A percentile compares a stretch with the other conserved stretches of the same genome.
Evolutionary conservation across 2,797 vertebrate species (phyloP).

Genomic region (Hipposideros larvatus): DNA sequence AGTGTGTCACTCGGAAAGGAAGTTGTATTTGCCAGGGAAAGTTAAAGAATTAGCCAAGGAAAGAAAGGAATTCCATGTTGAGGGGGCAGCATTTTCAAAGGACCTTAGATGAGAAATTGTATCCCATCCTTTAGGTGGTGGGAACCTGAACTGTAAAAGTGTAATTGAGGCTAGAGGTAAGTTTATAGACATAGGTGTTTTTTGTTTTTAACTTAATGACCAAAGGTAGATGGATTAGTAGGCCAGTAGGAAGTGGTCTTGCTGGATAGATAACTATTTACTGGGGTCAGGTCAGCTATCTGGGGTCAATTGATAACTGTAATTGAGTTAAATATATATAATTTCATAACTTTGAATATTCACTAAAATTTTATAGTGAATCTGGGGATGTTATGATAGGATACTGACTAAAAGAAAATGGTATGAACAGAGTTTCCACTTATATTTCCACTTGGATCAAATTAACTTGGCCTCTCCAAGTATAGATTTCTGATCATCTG

Average conservation of each 20-base stretch:
- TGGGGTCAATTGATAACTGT: background rate
- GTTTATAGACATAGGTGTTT: background rate
- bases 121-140: background rate
- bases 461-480: slow-evolving; percentile 5
- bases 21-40: background rate
- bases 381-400: background rate
- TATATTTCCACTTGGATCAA: background rate
- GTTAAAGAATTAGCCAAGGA: background rate
- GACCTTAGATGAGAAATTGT: background rate
- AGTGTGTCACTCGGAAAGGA: background rate
- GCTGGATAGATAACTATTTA: background rate
- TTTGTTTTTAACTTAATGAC: background rate
- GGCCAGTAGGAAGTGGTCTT: background rate
- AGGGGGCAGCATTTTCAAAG: background rate
- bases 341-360: slow-evolving; percentile 22
- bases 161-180: background rate
- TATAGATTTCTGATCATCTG: slow-evolving; percentile 28
- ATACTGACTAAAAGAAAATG: background rate
- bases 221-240: background rate
- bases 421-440: background rate
- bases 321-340: background rate
- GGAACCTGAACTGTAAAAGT: background rate
- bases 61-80: background rate
- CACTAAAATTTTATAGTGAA: background rate
- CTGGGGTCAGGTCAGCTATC: background rate